Base-by-base conservation (phyloP, 1,140 invertebrate species). In the Drosophila sucinea region DNA sequence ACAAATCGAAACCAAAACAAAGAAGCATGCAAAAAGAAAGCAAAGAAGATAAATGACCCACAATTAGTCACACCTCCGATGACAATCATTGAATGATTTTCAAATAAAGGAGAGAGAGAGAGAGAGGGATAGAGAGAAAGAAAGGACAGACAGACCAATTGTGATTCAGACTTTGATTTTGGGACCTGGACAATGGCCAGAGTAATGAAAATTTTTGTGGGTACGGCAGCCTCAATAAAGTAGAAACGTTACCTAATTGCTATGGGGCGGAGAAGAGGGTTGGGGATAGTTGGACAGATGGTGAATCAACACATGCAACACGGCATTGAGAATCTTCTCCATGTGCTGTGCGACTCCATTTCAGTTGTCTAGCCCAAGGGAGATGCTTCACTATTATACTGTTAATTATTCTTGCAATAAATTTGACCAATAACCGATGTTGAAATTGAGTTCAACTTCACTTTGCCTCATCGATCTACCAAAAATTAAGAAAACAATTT, bases 1-100 rank as follows among this genome's bases (percentile, higher is more conserved):
- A 69, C 27, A 40, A 70, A 23, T 27, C n/a, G 51, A 60, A 71
- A 61, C 61, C 44, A 25, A 51, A 51, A 51, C 25, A 51, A 3
- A 51, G 23, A 51, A 51, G 25, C 25, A 51, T 51, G 41, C 55
- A 56, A 69, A 71, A 67, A 73, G 67, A 77, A 81, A 62, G 67
- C 62, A 70, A 61, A 79, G 77, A 89, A 89, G 84, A 89, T 89
- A 89, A 89, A 89, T 89, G 84, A 81, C 77, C 85, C 89, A 90
- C 84, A 89, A 89, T 89, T 89, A 90, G 84, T 89, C 85, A 89
- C 84, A 89, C 84, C 84, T 89, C 84, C 84, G 84, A 89, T 89
- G 84, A 89, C 84, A 89, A 89, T 89, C 84, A 90, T 73, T 71
- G 80, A 84, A 73, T 76, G 74, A 89, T 84, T 83, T 84, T 72